Evolutionary conservation across 2,888 invertebrate genomes (phyloP).

Genomic region (Lasioglossum malachurum): DNA sequence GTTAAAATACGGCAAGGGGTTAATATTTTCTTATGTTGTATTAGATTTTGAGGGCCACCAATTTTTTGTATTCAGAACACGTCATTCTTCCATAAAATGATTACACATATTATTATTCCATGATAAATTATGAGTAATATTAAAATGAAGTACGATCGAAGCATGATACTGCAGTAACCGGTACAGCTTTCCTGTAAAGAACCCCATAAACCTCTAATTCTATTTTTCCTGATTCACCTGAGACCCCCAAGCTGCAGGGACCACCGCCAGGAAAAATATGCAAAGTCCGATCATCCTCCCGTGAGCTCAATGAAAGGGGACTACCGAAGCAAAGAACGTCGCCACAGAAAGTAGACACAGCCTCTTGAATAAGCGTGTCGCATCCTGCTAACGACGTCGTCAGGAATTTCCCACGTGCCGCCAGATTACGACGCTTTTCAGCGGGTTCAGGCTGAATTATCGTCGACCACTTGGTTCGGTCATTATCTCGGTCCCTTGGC

Average conservation of each 20-base stretch:
- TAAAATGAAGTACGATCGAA: too few relatives aligned
- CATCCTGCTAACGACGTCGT: slow-evolving; percentile 22
- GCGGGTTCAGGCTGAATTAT: slow-evolving; percentile 43
- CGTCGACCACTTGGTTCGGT: slow-evolving; percentile 18
- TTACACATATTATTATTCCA: too few relatives aligned
- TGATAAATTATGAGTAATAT: too few relatives aligned
- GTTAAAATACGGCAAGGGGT: too few relatives aligned
- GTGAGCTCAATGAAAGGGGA: background rate
- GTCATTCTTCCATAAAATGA: too few relatives aligned
- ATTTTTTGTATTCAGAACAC: too few relatives aligned
- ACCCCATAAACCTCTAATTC: background rate
- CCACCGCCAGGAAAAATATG: background rate
- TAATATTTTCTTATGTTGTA: too few relatives aligned
- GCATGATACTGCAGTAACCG: too few relatives aligned
- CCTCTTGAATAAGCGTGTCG: background rate
- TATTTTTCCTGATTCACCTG: background rate
- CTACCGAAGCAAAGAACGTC: background rate
- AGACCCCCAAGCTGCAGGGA: background rate
- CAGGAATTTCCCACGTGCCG: slow-evolving; percentile 63
- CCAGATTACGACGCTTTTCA: slow-evolving; percentile 50
- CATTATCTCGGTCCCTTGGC: slow-evolving; percentile 22
- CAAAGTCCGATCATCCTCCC: background rate
- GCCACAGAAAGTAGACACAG: background rate
- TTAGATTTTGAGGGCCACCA: too few relatives aligned
- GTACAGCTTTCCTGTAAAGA: background rate